phyloP scores from a whole-genome alignment of 2,888 invertebrate species.

The Galerucella pusilla region DNA sequence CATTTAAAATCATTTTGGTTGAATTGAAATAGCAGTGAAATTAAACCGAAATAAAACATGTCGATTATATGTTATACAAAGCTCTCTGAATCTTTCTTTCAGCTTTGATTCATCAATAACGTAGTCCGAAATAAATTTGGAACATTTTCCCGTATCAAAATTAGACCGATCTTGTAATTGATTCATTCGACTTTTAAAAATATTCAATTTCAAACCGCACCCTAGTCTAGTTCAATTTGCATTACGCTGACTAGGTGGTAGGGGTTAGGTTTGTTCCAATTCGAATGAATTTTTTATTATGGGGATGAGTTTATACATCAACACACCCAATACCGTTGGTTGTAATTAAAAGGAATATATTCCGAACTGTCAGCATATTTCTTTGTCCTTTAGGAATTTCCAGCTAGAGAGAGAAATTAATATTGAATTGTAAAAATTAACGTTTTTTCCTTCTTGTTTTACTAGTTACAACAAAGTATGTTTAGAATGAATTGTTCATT shows the following conservation, averaged over 20 bases:
- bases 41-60: not conserved
- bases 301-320: not conserved
- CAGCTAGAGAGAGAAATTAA: not conserved
- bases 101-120: not conserved
- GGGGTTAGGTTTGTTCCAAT: not conserved
- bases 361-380: not conserved
- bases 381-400: not conserved
- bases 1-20: too few relatives aligned
- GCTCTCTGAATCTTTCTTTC: not conserved
- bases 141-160: too few relatives aligned
- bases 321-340: not conserved
- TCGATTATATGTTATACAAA: not conserved
- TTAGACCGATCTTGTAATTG: too few relatives aligned
- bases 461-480: too few relatives aligned
- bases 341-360: not conserved
- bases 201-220: not conserved
- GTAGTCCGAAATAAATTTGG: not conserved
- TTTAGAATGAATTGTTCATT: too few relatives aligned
- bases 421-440: not conserved
- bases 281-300: constrained; percentile 11
- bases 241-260: constrained; percentile 15
- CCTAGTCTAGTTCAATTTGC: not conserved
- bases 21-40: too few relatives aligned
- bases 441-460: not conserved
- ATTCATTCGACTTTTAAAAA: not conserved